Conservation (phyloP, 1,140 invertebrate species). For the Pteromalus puparum region DNA sequence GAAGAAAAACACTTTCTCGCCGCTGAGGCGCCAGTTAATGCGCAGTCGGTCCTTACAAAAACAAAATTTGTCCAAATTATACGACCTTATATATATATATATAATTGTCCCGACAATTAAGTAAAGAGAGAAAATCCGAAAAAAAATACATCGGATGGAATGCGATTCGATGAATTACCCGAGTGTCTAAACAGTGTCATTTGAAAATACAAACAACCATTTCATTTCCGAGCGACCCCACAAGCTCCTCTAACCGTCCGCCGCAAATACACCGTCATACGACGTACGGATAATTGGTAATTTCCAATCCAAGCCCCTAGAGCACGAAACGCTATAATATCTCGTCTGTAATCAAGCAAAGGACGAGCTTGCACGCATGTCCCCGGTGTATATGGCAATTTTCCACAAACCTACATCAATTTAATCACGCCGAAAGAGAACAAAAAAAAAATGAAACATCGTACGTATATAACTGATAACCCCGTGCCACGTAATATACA, state of each 20-base stretch:
- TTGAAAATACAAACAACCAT: background rate
- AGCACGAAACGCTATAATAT: too few species aligned
- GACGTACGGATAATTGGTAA: background rate
- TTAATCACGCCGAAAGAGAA: background rate
- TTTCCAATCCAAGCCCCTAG: too few species aligned
- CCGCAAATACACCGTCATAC: background rate
- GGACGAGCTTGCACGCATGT: too few species aligned
- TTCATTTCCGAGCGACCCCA: background rate
- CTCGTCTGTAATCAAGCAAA: too few species aligned
- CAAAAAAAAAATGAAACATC: too few species aligned
- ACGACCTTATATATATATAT: too few species aligned
- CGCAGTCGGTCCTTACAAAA: background rate
- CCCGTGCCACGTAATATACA: background rate
- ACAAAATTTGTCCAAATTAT: background rate
- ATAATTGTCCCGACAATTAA: too few species aligned
- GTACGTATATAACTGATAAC: too few species aligned
- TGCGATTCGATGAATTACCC: too few species aligned
- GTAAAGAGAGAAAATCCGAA: too few species aligned
- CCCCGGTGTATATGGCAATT: background rate
- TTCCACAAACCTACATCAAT: background rate
- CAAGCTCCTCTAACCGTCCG: background rate
- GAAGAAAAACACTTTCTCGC: background rate
- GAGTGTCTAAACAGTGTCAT: background rate
- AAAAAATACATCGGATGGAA: too few species aligned
- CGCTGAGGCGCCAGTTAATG: background rate